Conservation (phyloP, 1,140 invertebrate species). For the Apis laboriosa region DNA sequence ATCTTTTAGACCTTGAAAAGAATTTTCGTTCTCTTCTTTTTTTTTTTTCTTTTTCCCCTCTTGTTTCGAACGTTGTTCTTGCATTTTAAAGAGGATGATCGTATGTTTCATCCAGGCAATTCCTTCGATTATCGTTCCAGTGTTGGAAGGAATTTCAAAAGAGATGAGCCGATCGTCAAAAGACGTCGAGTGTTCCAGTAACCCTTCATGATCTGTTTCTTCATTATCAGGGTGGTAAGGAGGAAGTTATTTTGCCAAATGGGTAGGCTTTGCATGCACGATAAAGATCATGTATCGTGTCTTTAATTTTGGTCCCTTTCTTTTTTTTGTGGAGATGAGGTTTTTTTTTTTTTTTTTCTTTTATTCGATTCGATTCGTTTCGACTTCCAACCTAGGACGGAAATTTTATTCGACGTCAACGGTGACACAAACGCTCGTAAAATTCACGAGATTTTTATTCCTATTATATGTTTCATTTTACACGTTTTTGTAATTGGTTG, state of each 20-base stretch:
- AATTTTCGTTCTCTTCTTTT: background rate
- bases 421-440: too few species aligned
- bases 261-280: background rate
- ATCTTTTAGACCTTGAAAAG: background rate
- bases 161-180: conserved; percentile 16
- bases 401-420: too few species aligned
- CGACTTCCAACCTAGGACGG: too few species aligned
- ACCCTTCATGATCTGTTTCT: background rate
- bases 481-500: too few species aligned
- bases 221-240: background rate
- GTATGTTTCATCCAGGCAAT: background rate
- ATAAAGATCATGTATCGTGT: background rate
- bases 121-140: too few species aligned
- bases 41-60: background rate
- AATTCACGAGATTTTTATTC: too few species aligned
- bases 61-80: background rate
- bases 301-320: too few species aligned
- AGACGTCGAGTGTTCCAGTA: background rate
- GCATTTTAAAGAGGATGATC: background rate
- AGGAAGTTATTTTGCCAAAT: background rate
- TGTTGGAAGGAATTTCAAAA: conserved; percentile 12
- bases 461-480: too few species aligned
- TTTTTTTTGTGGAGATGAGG: too few species aligned
- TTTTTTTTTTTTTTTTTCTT: too few species aligned
- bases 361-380: too few species aligned